These are phyloP conservation scores for Ditula angustiorana DNA, from an alignment of 2,888 invertebrate genomes.

Conservation along the genomic window DNA sequence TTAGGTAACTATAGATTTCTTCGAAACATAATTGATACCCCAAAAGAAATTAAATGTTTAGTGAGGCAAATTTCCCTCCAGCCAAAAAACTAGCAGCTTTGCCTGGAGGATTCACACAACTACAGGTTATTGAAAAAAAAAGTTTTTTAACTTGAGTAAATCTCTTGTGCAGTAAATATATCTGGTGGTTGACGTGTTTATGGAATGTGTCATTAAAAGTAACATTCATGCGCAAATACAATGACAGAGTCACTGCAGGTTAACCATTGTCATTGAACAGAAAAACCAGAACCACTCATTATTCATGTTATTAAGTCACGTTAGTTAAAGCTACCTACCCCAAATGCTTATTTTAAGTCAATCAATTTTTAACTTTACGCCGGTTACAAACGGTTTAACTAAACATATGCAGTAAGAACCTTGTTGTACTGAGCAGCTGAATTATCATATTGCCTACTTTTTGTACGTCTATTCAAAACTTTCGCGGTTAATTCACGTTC, in stretches of 20 bases:
- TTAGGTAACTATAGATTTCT: too few relatives aligned
- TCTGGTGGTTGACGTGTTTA: neutral
- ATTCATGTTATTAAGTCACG: too few relatives aligned
- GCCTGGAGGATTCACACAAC: too few relatives aligned
- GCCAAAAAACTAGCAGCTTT: too few relatives aligned
- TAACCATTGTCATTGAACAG: neutral
- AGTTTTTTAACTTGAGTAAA: too few relatives aligned
- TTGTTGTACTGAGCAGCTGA: neutral
- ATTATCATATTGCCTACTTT: conserved; percentile 22
- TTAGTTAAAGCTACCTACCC: neutral
- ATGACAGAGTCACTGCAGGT: neutral
- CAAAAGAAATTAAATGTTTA: too few relatives aligned
- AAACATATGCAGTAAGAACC: neutral
- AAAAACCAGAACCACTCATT: conserved; percentile 2
- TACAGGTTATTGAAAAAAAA: too few relatives aligned
- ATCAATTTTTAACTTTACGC: neutral
- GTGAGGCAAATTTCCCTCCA: too few relatives aligned
- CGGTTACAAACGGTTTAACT: neutral
- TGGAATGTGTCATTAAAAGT: neutral
- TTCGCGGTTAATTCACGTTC: conserved; percentile 38
- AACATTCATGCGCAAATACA: neutral
- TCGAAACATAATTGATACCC: too few relatives aligned
- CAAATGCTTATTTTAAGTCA: neutral
- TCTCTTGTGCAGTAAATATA: too few relatives aligned
- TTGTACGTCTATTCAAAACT: conserved; percentile 31